Evolutionary conservation across 2,797 vertebrate species (phyloP).

Genomic region (Borostomias antarcticus): DNA sequence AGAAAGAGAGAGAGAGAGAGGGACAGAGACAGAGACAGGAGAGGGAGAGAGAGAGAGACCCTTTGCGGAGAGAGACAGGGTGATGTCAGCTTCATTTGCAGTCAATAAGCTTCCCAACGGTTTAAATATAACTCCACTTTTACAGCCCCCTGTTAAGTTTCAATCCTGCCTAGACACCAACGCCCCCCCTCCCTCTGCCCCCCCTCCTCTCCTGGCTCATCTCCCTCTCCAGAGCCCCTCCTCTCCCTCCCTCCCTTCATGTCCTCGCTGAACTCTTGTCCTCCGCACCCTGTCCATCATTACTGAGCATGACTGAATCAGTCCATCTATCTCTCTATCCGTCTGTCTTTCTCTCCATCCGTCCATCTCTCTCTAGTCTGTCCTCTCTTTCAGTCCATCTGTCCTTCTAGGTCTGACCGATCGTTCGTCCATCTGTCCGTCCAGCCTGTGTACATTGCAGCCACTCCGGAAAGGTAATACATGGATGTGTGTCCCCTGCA

Average conservation of each 20-base stretch:
- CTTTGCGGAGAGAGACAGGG: conserved; percentile 72
- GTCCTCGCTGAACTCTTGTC: conserved; percentile 53
- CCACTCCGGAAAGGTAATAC: conserved; percentile 64
- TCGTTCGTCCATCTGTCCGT: too few species aligned
- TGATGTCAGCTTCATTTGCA: conserved; percentile 75
- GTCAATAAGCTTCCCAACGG: conserved; percentile 77
- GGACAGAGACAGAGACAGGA: neutral
- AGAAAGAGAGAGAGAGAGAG: neutral
- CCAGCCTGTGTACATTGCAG: too few species aligned
- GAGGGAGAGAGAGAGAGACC: neutral
- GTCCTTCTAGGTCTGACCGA: too few species aligned
- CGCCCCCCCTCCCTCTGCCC: conserved; percentile 37
- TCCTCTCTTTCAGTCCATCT: too few species aligned
- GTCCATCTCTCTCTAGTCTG: neutral
- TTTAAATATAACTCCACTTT: conserved; percentile 76
- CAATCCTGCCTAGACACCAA: neutral
- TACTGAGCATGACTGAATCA: neutral
- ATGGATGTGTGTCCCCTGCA: conserved; percentile 51
- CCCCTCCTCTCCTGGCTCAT: conserved; percentile 38
- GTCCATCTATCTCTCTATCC: neutral
- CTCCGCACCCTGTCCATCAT: conserved; percentile 30
- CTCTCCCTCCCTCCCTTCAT: conserved; percentile 38
- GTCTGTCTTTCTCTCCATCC: neutral
- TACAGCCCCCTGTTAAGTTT: conserved; percentile 63
- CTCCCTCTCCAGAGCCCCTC: conserved; percentile 58